phyloP scores from a whole-genome alignment of 1,140 invertebrate species.

The Rhopalosiphum maidis region DNA sequence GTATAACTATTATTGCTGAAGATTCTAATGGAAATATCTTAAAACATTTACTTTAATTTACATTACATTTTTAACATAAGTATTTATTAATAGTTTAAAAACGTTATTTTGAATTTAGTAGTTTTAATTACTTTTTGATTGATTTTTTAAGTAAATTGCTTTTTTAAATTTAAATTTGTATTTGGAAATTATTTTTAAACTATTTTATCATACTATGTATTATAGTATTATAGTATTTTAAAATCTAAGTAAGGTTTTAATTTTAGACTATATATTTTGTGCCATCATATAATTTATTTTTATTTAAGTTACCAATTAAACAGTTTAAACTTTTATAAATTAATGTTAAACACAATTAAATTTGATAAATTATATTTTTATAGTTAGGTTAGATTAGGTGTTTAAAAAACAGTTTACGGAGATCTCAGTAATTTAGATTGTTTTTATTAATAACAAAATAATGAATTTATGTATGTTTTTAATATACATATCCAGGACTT shows the following conservation, averaged over 20 bases:
- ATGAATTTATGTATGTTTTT: background rate
- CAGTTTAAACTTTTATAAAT: background rate
- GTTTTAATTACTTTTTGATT: background rate
- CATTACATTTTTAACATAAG: background rate
- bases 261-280: background rate
- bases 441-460: background rate
- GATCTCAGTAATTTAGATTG: slow-evolving; percentile 17
- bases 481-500: background rate
- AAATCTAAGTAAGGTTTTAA: background rate
- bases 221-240: background rate
- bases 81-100: background rate
- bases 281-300: background rate
- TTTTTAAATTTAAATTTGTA: background rate
- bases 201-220: background rate
- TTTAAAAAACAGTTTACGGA: background rate
- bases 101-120: background rate
- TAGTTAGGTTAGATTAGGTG: background rate
- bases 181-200: background rate
- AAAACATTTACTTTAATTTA: slow-evolving; percentile 60
- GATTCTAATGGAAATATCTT: slow-evolving; percentile 65
- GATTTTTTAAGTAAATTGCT: background rate
- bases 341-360: too few relatives aligned
- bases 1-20: slow-evolving; percentile 64
- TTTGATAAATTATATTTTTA: background rate
- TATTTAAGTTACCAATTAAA: background rate